phyloP scores from a whole-genome alignment of 2,797 vertebrate genomes.

The Chelidonichthys spinosus region DNA sequence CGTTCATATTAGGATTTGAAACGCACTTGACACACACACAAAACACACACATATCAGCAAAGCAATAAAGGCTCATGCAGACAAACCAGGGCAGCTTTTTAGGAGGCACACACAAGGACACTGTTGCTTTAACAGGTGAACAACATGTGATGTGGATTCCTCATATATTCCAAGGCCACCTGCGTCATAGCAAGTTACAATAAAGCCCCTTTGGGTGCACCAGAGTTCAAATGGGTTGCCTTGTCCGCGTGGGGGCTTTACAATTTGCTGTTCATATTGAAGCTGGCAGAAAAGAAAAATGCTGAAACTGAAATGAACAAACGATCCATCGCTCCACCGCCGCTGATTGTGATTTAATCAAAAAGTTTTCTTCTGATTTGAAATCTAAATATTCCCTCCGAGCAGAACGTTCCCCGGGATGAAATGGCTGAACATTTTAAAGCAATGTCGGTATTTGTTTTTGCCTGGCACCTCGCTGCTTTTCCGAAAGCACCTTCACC shows the following conservation, averaged over 20 bases:
- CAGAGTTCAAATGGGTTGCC: constrained; percentile 10
- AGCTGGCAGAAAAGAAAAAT: background rate
- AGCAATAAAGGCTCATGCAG: background rate
- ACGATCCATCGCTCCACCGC: background rate
- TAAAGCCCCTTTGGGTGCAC: constrained; percentile 1
- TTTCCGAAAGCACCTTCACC: constrained; percentile 10
- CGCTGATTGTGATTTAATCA: constrained; percentile 22
- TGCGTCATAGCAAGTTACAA: constrained; percentile 22
- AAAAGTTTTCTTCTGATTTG: constrained; percentile 24
- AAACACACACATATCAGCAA: background rate
- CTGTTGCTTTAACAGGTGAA: constrained; percentile 22
- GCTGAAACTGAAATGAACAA: background rate
- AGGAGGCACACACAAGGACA: constrained; percentile 11
- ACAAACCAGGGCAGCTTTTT: background rate
- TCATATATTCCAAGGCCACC: constrained; percentile 31
- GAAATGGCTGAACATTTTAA: constrained; percentile 40
- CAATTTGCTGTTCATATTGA: constrained; percentile 21
- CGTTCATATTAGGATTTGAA: constrained; percentile 6
- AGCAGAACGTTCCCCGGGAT: constrained; percentile 10
- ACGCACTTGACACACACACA: background rate
- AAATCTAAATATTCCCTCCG: constrained; percentile 20
- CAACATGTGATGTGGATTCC: constrained; percentile 26
- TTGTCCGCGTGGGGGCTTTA: background rate
- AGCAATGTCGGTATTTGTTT: constrained; percentile 13
- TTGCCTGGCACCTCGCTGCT: constrained; percentile 15